Conservation (phyloP, 2,797 vertebrate genomes). For the Falco rusticolus region DNA sequence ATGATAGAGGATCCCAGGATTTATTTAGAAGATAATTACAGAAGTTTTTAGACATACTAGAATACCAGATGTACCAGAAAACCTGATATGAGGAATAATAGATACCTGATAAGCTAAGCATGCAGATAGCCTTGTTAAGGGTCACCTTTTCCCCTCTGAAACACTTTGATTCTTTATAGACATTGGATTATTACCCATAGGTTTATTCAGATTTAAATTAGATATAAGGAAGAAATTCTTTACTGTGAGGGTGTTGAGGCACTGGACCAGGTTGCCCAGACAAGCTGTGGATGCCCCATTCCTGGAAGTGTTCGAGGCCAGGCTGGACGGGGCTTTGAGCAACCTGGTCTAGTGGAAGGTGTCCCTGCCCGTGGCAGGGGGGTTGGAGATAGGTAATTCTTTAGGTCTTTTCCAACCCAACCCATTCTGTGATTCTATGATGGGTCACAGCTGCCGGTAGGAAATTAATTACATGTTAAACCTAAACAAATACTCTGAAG, state of each 20-base stretch:
- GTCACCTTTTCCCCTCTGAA: background rate
- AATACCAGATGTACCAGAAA: background rate
- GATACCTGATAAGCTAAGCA: background rate
- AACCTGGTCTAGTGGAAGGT: no score
- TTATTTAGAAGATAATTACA: background rate
- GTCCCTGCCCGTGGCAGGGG: no score
- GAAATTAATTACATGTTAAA: background rate
- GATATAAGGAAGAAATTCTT: no score
- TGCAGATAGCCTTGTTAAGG: background rate
- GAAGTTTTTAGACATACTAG: background rate
- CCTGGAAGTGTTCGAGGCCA: no score
- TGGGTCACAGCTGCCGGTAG: background rate
- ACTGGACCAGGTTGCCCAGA: no score
- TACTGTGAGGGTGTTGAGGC: no score
- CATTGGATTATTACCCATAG: background rate
- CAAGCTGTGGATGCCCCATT: no score
- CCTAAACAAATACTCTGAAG: background rate
- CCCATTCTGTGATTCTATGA: no score
- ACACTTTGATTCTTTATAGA: background rate
- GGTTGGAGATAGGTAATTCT: no score
- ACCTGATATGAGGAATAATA: background rate
- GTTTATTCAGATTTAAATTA: no score
- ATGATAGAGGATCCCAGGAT: background rate
- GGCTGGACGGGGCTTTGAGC: no score
- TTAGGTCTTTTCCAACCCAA: no score